A percentile compares a stretch with the other conserved stretches of the same genome.
Evolutionary conservation across 2,888 invertebrate species (phyloP).

Genomic region (Xestia ashworthii): DNA sequence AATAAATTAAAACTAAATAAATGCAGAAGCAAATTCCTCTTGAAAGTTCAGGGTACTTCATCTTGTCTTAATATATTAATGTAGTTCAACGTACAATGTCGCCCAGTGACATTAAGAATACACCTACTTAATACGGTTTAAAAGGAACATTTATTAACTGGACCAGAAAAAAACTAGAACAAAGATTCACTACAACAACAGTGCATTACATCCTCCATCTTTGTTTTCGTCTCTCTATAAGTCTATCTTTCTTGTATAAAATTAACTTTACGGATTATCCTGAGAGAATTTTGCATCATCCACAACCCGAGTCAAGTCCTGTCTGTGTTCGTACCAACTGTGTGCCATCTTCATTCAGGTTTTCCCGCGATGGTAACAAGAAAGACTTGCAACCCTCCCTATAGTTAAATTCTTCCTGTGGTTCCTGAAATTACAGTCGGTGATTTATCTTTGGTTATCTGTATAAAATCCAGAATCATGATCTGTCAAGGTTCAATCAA

Average conservation of each 20-base stretch:
- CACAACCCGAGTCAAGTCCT: not conserved
- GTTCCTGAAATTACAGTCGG: not conserved
- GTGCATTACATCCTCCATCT: not conserved
- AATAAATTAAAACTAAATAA: slow-evolving; percentile 17
- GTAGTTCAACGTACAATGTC: slow-evolving; percentile 50
- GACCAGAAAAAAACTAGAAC: not conserved
- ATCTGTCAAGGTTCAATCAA: not conserved
- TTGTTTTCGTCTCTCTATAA: not conserved
- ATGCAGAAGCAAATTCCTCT: not conserved
- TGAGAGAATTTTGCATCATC: not conserved
- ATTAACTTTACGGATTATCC: not conserved
- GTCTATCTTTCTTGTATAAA: not conserved
- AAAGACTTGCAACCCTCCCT: not conserved
- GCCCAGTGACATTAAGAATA: slow-evolving; percentile 42
- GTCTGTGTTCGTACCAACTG: not conserved
- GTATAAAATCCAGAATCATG: not conserved
- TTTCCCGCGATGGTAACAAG: not conserved
- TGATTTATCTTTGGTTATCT: not conserved
- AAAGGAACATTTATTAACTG: slow-evolving; percentile 8
- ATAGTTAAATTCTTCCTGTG: not conserved
- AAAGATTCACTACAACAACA: not conserved
- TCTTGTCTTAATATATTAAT: slow-evolving; percentile 27
- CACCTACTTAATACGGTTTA: slow-evolving; percentile 11
- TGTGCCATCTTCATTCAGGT: not conserved
- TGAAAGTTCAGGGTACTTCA: slow-evolving; percentile 46